Evolutionary conservation across 1,140 invertebrate genomes (phyloP).

Genomic region (Diprion similis): DNA sequence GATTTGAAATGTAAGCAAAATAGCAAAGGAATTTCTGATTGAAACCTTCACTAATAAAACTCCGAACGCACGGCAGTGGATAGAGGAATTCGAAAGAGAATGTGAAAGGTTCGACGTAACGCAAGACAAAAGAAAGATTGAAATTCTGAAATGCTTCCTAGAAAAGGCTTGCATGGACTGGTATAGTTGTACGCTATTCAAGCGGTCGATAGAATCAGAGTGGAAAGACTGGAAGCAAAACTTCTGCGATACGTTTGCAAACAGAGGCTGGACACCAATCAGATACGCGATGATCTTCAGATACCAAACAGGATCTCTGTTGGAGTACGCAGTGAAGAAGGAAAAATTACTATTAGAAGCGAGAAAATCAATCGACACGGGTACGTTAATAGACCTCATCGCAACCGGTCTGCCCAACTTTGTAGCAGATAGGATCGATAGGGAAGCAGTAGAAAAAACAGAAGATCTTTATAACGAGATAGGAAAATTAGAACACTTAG

Average conservation of each 20-base stretch:
- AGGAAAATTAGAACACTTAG: not conserved
- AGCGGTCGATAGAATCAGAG: constrained; percentile 17
- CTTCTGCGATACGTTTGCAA: constrained; percentile 24
- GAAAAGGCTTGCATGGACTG: constrained; percentile 18
- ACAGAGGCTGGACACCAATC: constrained; percentile 24
- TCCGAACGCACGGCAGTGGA: constrained; percentile 12
- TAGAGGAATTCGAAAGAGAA: constrained; percentile 14
- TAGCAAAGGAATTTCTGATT: constrained; percentile 15
- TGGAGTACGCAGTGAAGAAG: constrained; percentile 32
- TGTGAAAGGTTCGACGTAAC: constrained; percentile 13
- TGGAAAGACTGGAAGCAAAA: constrained; percentile 26
- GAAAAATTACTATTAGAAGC: constrained; percentile 23
- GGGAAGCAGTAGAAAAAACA: not conserved
- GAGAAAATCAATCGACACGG: not conserved
- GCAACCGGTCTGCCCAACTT: no score
- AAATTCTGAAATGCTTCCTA: not conserved
- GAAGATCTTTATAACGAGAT: no score
- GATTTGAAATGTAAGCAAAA: constrained; percentile 12
- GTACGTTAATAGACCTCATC: no score
- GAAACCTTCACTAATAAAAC: constrained; percentile 13
- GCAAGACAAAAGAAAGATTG: not conserved
- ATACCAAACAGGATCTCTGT: constrained; percentile 24
- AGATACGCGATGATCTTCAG: constrained; percentile 25
- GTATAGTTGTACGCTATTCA: constrained; percentile 20
- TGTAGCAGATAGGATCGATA: constrained; percentile 15